Evolutionary conservation across 2,797 vertebrate genomes (phyloP).

Genomic region (Gymnopithys bicolor): DNA sequence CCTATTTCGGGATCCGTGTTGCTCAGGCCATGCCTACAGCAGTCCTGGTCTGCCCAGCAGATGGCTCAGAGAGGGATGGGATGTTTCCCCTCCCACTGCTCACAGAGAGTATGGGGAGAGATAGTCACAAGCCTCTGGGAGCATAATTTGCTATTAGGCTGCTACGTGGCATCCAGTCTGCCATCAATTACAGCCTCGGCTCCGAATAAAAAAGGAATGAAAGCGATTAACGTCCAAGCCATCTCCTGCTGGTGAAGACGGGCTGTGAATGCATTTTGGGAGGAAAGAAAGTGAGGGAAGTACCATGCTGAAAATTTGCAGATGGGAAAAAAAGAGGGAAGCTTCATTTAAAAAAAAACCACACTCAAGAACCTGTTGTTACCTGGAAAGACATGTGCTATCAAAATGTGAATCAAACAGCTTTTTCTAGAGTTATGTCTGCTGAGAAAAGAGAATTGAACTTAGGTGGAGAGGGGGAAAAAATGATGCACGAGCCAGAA

Average conservation of each 20-base stretch:
- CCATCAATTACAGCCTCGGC: background rate
- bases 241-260: background rate
- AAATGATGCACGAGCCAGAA: background rate
- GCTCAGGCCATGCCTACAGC: background rate
- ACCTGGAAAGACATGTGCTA: background rate
- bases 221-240: background rate
- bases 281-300: background rate
- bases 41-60: fast-evolving
- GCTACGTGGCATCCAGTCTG: background rate
- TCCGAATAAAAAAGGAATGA: background rate
- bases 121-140: background rate
- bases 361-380: background rate
- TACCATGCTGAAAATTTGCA: background rate
- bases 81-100: background rate
- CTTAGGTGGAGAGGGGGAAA: background rate
- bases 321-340: background rate
- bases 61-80: background rate
- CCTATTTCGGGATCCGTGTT: fast-evolving
- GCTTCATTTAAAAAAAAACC: background rate
- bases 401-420: background rate
- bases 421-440: background rate
- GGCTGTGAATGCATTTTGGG: background rate
- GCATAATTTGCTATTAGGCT: background rate
- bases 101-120: fast-evolving
- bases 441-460: background rate